Percentiles rank a stretch among this genome's conserved stretches.
Conservation (phyloP, 2,888 invertebrate genomes). For the Meteorus colon region DNA sequence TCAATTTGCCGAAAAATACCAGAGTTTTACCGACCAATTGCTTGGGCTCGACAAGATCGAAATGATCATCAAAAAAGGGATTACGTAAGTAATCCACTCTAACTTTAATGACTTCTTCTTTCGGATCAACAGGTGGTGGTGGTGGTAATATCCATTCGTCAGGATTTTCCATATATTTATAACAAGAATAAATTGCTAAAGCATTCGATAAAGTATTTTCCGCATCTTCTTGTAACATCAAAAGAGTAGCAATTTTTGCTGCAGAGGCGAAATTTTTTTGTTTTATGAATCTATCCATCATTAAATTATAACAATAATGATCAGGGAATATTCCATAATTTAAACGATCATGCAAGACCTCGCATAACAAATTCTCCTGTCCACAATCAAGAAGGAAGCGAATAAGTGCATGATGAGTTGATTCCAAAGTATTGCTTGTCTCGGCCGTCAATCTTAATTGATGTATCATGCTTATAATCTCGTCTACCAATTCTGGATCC, state of each 20-base stretch:
- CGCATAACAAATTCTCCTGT: constrained; percentile 79
- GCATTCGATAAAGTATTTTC: constrained; percentile 81
- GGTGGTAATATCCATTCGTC: constrained; percentile 74
- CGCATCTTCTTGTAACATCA: constrained; percentile 93
- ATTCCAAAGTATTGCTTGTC: constrained; percentile 82
- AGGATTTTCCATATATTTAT: constrained; percentile 79
- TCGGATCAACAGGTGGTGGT: constrained; percentile 65
- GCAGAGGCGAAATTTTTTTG: constrained; percentile 81
- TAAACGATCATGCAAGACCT: constrained; percentile 85
- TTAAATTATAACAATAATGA: constrained; percentile 83
- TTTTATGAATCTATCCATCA: constrained; percentile 86
- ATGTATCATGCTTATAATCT: constrained; percentile 82
- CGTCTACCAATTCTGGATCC: constrained; percentile 78
- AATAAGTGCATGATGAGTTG: constrained; percentile 88
- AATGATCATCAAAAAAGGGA: constrained; percentile 91
- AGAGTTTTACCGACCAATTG: constrained; percentile 90
- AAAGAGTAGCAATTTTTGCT: constrained; percentile 83
- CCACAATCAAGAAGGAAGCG: constrained; percentile 73
- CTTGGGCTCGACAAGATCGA: constrained; percentile 84
- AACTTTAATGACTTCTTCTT: constrained; percentile 81
- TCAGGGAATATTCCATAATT: constrained; percentile 96
- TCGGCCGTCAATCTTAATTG: constrained; percentile 84
- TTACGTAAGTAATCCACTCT: constrained; percentile 87
- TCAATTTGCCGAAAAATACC: constrained; percentile 76
- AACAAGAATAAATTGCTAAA: constrained; percentile 84